Evolutionary conservation across 1,140 invertebrate genomes (phyloP), one percentile per base, ranked within the genome.

Genomic region (Panonychus citri): DNA sequence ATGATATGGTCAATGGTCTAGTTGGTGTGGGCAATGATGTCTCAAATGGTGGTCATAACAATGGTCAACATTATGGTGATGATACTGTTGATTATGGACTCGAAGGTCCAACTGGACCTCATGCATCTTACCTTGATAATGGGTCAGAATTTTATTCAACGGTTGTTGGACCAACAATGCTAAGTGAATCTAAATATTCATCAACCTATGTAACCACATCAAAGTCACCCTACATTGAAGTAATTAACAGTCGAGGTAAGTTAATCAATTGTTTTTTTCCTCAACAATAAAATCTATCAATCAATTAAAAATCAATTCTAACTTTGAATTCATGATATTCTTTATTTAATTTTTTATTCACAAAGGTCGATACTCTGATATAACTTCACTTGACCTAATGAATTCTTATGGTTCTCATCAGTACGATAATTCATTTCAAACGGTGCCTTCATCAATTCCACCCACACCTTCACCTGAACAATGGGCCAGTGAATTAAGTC

Each of bases 91-190:
- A 85, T 49, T 83, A 83, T 66, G 76, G 75, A 58, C 64, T 81
- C 26, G 74, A 79, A 42, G 62, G 57, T 50, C 54, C 62, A 8
- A 63, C 62, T 57, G 30, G 30, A 7, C 53, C 59, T 26, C 61
- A 60, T 25, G 17, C 49, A 17, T 59, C 57, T 57, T 70, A 67
- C 61, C 67, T 65, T 24, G 81, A 83, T 54, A 75, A 73, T 61
- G 79, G 78, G 62, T 78, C 80, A 46, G 82, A 85, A 63, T 83
- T 84, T 63, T 85, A 87, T 64, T 55, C 59, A 5, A 55, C 60
- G 24, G 54, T 34, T 17, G 77, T 77, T 60, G 71, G 70, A 50
- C 71, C 64, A 21, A 34, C 30, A 12, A 67, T 68, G 53, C 64
- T 68, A 37, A 66, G 63, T 21, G 70, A 71, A 53, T 63, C 65